Evolutionary conservation across 1,140 invertebrate genomes (phyloP).

Genomic region (Aphelinus atriplicis): DNA sequence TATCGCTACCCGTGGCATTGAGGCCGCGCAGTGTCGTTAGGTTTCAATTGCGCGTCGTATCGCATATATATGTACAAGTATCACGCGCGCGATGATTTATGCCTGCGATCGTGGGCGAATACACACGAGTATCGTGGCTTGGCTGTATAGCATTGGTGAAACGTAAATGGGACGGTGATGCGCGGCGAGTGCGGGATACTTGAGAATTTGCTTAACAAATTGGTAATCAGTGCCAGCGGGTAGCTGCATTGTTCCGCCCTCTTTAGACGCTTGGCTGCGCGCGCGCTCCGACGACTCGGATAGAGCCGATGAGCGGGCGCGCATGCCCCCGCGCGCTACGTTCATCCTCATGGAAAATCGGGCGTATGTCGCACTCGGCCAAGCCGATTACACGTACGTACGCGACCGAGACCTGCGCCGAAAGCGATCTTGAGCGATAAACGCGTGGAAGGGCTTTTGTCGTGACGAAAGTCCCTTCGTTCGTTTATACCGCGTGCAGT

Average conservation of each 20-base stretch:
- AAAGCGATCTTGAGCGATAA: conserved; percentile 18
- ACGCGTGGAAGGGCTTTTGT: conserved; percentile 13
- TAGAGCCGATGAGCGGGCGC: too few relatives aligned
- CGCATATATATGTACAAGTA: too few relatives aligned
- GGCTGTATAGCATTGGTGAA: not conserved
- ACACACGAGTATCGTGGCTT: not conserved
- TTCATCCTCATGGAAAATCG: conserved; percentile 39
- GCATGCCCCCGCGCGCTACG: not conserved
- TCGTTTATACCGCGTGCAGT: too few relatives aligned
- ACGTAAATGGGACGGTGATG: not conserved
- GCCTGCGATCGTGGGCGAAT: too few relatives aligned
- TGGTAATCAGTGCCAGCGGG: conserved; percentile 54
- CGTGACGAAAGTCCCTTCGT: not conserved
- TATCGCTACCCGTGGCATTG: too few relatives aligned
- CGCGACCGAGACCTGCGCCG: not conserved
- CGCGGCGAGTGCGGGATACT: conserved; percentile 35
- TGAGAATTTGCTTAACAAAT: conserved; percentile 50
- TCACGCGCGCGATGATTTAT: too few relatives aligned
- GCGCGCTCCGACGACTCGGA: too few relatives aligned
- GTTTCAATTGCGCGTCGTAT: too few relatives aligned
- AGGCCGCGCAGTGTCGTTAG: too few relatives aligned
- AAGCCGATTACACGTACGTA: conserved; percentile 26
- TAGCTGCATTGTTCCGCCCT: conserved; percentile 40
- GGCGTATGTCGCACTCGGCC: conserved; percentile 27
- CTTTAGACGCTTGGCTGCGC: conserved; percentile 15